Percentiles rank a stretch among this genome's conserved stretches.
These are phyloP conservation scores for Pomatorhinus ruficollis DNA, from an alignment of 2,113 vertebrate species.

Conservation along the genomic window DNA sequence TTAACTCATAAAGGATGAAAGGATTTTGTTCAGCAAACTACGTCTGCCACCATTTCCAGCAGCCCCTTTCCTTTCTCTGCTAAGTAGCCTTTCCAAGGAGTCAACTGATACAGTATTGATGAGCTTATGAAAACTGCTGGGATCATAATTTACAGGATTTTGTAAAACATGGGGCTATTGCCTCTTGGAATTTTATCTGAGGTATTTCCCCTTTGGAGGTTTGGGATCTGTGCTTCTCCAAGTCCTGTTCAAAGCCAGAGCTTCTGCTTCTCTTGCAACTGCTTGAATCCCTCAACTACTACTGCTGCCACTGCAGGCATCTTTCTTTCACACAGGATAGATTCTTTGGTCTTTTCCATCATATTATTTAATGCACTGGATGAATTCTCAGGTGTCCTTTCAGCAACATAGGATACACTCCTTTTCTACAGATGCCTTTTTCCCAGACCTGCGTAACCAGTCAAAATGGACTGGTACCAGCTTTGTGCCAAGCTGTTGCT, in stretches of 20 bases:
- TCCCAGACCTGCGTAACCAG: accelerated
- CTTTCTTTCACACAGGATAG: background rate
- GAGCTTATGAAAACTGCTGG: background rate
- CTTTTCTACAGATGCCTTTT: background rate
- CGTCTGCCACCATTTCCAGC: background rate
- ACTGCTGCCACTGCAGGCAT: background rate
- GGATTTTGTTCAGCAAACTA: background rate
- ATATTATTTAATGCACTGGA: background rate
- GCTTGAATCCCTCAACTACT: background rate
- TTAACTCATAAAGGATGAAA: background rate
- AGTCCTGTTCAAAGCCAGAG: background rate
- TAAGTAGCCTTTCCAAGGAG: background rate
- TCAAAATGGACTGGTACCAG: background rate
- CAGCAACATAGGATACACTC: background rate
- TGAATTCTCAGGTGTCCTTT: background rate
- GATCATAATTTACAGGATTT: background rate
- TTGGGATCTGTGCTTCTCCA: background rate
- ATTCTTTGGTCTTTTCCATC: background rate
- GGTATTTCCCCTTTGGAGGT: background rate
- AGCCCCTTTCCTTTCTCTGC: background rate
- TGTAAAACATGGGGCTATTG: background rate
- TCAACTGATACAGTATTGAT: background rate
- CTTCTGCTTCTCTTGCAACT: background rate
- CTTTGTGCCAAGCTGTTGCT: background rate
- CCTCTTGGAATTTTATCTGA: background rate